Conservation (phyloP, 2,797 vertebrate genomes). For the Syncerus caffer region DNA sequence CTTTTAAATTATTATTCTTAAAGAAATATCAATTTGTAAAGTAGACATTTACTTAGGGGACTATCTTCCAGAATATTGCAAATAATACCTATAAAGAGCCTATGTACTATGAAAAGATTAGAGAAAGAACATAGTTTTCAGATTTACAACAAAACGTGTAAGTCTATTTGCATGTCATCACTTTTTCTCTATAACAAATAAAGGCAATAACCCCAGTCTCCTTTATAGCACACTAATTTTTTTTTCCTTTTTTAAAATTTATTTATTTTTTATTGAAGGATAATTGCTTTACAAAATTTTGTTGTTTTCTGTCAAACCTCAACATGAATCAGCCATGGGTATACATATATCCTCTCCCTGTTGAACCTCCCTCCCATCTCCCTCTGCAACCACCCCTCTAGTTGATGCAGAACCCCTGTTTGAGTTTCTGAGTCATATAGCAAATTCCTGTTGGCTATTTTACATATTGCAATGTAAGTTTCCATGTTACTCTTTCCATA, state of each 20-base stretch:
- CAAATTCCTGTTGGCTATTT: no score
- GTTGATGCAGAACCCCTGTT: no score
- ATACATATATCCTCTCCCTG: no score
- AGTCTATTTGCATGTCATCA: background rate
- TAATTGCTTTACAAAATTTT: background rate
- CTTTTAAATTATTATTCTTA: background rate
- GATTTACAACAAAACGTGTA: background rate
- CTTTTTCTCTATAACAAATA: background rate
- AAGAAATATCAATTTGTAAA: background rate
- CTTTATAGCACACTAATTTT: background rate
- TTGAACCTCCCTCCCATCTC: no score
- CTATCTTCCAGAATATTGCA: background rate
- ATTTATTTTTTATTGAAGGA: background rate
- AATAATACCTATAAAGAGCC: background rate
- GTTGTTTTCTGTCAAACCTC: background rate
- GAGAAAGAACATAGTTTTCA: background rate
- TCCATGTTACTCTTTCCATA: background rate
- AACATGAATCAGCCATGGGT: background rate
- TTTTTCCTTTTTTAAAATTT: background rate
- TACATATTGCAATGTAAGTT: background rate
- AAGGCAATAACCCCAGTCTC: background rate
- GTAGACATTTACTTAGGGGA: background rate
- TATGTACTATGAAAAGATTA: background rate
- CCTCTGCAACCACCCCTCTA: no score
- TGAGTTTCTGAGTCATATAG: no score